phyloP scores from a whole-genome alignment of 2,797 vertebrate genomes.

The Myripristis murdjan region DNA sequence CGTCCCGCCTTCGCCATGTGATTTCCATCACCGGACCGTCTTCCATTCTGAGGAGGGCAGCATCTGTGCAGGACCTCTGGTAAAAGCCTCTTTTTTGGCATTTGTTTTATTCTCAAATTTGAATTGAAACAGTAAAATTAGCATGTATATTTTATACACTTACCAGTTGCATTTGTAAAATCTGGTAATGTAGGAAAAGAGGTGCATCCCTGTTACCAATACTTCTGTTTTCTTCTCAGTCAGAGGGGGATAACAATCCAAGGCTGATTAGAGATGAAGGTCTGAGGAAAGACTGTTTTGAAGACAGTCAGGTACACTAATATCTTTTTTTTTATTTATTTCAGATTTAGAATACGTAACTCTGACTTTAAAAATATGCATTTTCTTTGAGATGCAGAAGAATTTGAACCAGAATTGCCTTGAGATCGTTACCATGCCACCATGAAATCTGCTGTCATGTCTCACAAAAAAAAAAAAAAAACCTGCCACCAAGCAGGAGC shows the following conservation, averaged over 20 bases:
- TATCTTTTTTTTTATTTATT: too few species aligned
- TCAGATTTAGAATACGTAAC: not conserved
- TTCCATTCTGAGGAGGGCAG: constrained; percentile 19
- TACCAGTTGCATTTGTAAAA: not conserved
- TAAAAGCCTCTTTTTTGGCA: constrained; percentile 38
- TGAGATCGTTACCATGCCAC: not conserved
- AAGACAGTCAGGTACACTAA: not conserved
- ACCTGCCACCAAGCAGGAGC: not conserved
- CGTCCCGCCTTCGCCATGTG: constrained; percentile 57
- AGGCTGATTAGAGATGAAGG: not conserved
- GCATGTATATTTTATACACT: not conserved
- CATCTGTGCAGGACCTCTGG: constrained; percentile 41
- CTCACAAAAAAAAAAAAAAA: constrained; percentile 16
- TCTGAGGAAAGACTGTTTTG: not conserved
- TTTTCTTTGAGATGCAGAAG: not conserved
- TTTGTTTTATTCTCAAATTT: not conserved
- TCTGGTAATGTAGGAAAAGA: not conserved
- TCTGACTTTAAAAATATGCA: not conserved
- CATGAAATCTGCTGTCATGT: not conserved
- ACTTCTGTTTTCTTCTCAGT: not conserved
- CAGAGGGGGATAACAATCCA: not conserved
- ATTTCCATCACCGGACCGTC: constrained; percentile 40
- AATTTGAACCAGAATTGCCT: not conserved
- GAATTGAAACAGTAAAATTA: not conserved
- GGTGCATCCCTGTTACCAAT: not conserved